A percentile compares a stretch with the other conserved stretches of the same genome.
phyloP scores from a whole-genome alignment of 2,113 vertebrate species.

The Acanthochromis polyacanthus region DNA sequence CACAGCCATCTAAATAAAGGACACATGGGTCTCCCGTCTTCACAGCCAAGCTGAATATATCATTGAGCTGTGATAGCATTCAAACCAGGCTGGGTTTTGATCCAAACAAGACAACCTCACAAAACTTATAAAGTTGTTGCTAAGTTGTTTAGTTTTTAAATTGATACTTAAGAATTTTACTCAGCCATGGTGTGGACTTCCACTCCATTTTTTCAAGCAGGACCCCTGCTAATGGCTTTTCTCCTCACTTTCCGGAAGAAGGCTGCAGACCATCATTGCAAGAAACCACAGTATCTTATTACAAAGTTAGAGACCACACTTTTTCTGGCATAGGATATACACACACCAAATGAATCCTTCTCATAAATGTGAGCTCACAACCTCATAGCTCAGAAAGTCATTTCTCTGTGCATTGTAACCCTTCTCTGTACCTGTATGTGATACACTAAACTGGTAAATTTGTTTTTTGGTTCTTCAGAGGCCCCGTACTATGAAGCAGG shows the following conservation, averaged over 20 bases:
- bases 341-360: neutral
- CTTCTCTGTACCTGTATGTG: neutral
- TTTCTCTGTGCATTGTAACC: constrained; percentile 19
- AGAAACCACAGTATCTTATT: neutral
- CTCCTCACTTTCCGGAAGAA: neutral
- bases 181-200: neutral
- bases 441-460: neutral
- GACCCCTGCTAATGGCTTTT: neutral
- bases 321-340: neutral
- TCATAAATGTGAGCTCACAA: constrained; percentile 5
- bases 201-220: constrained; percentile 1
- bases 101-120: neutral
- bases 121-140: neutral
- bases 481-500: no score
- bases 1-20: constrained; percentile 3
- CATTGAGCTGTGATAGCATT: constrained; percentile 11
- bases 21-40: neutral
- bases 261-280: neutral
- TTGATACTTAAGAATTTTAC: neutral
- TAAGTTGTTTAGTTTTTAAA: neutral
- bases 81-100: constrained; percentile 5
- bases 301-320: constrained; percentile 3
- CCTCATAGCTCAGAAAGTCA: constrained; percentile 11
- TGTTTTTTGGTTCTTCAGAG: neutral
- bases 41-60: neutral